Percentiles rank a stretch among this genome's conserved stretches.
Conservation (phyloP, 2,797 vertebrate genomes). For the Cynopterus sphinx region DNA sequence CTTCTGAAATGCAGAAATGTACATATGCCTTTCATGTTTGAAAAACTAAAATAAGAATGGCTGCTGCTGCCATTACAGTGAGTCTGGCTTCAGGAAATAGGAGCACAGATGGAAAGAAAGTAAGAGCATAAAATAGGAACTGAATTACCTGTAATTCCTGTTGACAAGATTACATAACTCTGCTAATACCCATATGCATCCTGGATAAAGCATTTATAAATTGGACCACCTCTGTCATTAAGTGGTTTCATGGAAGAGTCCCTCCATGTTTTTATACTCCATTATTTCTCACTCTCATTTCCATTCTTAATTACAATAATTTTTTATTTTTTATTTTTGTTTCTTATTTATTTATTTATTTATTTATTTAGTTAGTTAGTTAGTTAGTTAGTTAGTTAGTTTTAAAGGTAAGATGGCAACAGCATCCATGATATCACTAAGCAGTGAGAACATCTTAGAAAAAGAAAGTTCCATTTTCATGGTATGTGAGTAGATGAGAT, state of each 20-base stretch:
- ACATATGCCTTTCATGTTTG: background rate
- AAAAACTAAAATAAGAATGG: background rate
- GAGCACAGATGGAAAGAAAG: background rate
- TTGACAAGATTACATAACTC: background rate
- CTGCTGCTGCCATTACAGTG: background rate
- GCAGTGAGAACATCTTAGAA: background rate
- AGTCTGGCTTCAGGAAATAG: background rate
- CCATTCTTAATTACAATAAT: background rate
- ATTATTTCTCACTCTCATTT: background rate
- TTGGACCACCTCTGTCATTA: background rate
- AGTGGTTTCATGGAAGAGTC: background rate
- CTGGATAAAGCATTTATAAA: background rate
- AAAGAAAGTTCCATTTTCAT: background rate
- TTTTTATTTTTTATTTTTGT: background rate
- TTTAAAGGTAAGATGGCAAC: background rate
- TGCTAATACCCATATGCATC: background rate
- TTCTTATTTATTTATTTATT: background rate
- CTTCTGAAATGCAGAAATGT: background rate
- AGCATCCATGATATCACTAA: background rate
- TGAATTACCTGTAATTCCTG: background rate
- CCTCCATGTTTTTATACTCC: background rate
- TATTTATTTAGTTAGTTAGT: too few species aligned
- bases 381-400: too few species aligned
- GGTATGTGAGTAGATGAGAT: background rate
- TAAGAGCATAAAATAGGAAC: background rate